Percentiles rank a stretch among this genome's conserved stretches.
These are phyloP conservation scores for Sardina pilchardus DNA, from an alignment of 2,113 vertebrate species.

Conservation along the genomic window DNA sequence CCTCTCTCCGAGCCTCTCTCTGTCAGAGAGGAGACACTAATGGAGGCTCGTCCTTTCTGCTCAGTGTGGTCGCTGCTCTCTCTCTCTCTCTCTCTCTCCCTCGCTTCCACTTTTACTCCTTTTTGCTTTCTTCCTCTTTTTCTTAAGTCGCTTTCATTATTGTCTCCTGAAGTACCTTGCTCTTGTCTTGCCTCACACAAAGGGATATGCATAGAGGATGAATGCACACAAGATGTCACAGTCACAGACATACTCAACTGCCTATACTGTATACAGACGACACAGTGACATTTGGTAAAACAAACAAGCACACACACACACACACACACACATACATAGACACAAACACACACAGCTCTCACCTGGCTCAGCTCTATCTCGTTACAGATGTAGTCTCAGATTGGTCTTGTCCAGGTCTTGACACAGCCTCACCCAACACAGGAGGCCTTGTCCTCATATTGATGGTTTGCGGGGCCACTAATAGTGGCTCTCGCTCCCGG, in stretches of 20 bases:
- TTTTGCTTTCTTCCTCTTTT: background rate
- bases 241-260: background rate
- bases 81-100: background rate
- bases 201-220: background rate
- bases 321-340: background rate
- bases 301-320: background rate
- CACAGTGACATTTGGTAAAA: background rate
- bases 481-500: constrained; percentile 79
- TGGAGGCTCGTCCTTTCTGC: constrained; percentile 81
- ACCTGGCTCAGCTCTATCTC: constrained; percentile 43
- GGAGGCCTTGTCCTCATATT: constrained; percentile 68
- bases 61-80: constrained; percentile 69
- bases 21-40: constrained; percentile 72
- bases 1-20: constrained; percentile 66
- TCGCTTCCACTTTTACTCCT: background rate
- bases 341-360: background rate
- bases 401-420: constrained; percentile 70
- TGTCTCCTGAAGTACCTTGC: background rate
- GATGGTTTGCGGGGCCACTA: constrained; percentile 75
- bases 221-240: background rate
- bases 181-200: background rate
- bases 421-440: constrained; percentile 64
- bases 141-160: constrained; percentile 3
- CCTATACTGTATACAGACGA: background rate
- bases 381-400: constrained; percentile 64